Conservation (phyloP, 2,888 invertebrate species). For the Pheosia tremula region DNA sequence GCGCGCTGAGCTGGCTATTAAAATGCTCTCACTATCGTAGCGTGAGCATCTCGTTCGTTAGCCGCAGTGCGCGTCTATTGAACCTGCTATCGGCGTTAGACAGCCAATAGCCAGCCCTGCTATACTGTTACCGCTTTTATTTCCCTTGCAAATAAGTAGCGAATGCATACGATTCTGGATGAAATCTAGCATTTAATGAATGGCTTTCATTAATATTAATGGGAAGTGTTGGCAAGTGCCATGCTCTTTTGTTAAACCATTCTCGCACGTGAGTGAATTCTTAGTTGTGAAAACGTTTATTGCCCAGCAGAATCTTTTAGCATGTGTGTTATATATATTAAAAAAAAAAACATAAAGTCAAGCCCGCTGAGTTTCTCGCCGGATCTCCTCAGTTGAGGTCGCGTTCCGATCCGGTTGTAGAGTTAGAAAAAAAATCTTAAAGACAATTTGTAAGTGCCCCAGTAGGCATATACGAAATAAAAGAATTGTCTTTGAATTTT, state of each 20-base stretch:
- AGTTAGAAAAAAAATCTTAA: too few species aligned
- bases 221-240: constrained; percentile 25
- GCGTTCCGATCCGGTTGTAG: too few species aligned
- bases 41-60: constrained; percentile 78
- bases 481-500: too few species aligned
- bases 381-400: too few species aligned
- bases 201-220: constrained; percentile 31
- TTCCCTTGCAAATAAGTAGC: constrained; percentile 39
- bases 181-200: constrained; percentile 32
- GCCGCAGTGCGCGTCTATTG: constrained; percentile 67
- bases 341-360: too few species aligned
- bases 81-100: constrained; percentile 78
- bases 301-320: too few species aligned
- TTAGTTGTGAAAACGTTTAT: background rate
- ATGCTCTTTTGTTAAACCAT: background rate
- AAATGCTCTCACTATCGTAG: constrained; percentile 74
- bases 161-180: constrained; percentile 21
- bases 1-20: constrained; percentile 44
- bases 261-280: background rate
- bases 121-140: constrained; percentile 44
- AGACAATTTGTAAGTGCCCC: too few species aligned
- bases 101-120: constrained; percentile 53
- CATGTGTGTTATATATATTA: too few species aligned
- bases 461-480: too few species aligned
- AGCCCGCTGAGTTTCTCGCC: too few species aligned